phyloP scores from a whole-genome alignment of 2,113 vertebrate genomes.

The Heptranchias perlo region DNA sequence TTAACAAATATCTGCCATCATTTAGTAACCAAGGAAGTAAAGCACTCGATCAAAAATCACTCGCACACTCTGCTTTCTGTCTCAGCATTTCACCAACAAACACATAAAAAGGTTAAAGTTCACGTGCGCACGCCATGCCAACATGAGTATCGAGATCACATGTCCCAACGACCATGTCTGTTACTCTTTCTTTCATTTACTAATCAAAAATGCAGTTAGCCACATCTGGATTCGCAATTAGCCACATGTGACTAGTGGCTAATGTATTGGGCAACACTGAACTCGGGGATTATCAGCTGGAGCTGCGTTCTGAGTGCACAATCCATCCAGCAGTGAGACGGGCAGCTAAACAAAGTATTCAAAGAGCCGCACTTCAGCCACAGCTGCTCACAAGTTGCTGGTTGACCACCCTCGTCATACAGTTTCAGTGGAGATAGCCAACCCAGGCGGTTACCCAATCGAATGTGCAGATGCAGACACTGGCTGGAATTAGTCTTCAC shows the following conservation, averaged over 20 bases:
- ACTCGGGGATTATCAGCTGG: neutral
- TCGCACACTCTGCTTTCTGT: no score
- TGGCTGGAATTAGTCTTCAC: neutral
- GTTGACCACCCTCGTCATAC: neutral
- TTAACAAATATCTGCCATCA: neutral
- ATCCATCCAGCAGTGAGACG: neutral
- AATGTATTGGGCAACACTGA: neutral
- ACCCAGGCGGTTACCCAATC: no score
- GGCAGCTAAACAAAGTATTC: neutral
- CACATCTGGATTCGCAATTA: neutral
- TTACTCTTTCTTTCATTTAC: neutral
- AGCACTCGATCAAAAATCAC: no score
- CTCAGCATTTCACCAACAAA: no score
- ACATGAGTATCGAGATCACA: no score
- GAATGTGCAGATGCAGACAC: neutral
- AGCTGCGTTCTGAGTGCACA: neutral
- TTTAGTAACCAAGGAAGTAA: neutral
- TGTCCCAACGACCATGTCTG: neutral
- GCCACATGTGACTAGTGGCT: neutral
- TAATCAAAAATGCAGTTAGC: neutral
- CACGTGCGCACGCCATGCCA: no score
- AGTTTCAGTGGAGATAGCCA: neutral
- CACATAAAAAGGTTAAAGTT: no score
- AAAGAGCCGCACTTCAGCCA: neutral
- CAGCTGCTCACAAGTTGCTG: neutral